phyloP scores from a whole-genome alignment of 1,140 invertebrate species.

The Belonocnema kinseyi region DNA sequence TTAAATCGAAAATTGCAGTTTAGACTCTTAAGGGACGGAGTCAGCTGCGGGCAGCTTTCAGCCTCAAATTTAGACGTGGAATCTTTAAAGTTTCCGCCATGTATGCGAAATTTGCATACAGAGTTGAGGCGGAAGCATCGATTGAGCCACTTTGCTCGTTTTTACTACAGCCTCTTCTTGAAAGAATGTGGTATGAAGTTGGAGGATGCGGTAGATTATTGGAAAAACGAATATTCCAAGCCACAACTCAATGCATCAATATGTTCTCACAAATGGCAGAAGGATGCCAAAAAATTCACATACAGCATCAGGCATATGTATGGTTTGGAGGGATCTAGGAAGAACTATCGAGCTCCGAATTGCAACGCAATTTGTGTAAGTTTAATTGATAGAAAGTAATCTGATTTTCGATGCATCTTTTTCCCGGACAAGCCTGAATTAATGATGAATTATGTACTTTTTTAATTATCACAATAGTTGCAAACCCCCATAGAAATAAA shows the following conservation, averaged over 20 bases:
- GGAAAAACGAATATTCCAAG: conserved; percentile 81
- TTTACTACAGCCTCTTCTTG: conserved; percentile 82
- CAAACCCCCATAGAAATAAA: no score
- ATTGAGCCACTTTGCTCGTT: conserved; percentile 83
- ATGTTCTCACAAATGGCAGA: conserved; percentile 81
- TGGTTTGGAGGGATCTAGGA: conserved; percentile 82
- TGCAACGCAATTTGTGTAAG: conserved; percentile 77
- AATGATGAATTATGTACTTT: no score
- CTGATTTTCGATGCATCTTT: no score
- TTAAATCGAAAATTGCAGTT: conserved; percentile 63
- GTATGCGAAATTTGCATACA: conserved; percentile 85
- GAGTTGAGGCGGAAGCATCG: conserved; percentile 81
- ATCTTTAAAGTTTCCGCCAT: conserved; percentile 82
- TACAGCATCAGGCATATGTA: conserved; percentile 85
- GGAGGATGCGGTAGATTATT: conserved; percentile 80
- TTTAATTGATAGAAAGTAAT: conserved; percentile 44
- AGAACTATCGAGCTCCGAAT: conserved; percentile 77
- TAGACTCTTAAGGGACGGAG: conserved; percentile 56
- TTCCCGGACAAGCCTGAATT: no score
- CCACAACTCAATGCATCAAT: conserved; percentile 70
- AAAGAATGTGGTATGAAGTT: conserved; percentile 83
- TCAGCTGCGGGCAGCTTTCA: conserved; percentile 56
- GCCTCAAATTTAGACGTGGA: conserved; percentile 75
- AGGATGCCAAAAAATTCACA: conserved; percentile 79
- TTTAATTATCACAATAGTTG: no score